These are phyloP conservation scores for Micoletzkya japonica DNA, from an alignment of 2,888 invertebrate genomes.

Conservation along the genomic window DNA sequence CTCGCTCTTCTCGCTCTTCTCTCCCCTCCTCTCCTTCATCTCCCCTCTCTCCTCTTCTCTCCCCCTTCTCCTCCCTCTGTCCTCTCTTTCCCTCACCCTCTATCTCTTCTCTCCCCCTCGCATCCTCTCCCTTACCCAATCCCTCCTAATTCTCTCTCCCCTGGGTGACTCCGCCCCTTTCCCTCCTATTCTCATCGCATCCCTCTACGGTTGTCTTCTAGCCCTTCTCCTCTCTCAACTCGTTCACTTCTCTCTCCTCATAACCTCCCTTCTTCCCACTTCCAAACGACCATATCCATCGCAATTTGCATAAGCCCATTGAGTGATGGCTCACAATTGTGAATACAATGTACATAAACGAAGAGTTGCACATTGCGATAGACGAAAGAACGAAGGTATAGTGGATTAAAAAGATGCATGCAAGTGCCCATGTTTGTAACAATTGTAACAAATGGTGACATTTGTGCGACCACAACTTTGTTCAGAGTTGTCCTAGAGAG, in stretches of 20 bases:
- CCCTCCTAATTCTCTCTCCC: conserved; percentile 13
- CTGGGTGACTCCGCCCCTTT: conserved; percentile 2
- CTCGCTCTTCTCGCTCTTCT: conserved; percentile 1
- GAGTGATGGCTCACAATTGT: not conserved
- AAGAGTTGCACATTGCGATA: conserved; percentile 5
- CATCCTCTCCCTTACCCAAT: conserved; percentile 10
- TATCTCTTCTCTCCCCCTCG: conserved; percentile 13
- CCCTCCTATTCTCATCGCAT: conserved; percentile 12
- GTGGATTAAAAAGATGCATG: not conserved
- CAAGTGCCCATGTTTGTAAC: not conserved
- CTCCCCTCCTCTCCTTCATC: not conserved
- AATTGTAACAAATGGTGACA: not conserved
- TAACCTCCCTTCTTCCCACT: conserved; percentile 8
- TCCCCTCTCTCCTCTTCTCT: conserved; percentile 12
- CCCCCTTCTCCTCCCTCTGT: conserved; percentile 8
- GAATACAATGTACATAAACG: not conserved
- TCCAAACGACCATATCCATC: conserved; percentile 2
- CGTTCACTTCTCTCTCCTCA: not conserved
- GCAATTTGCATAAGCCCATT: not conserved
- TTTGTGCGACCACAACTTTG: too few species aligned
- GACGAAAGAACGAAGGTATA: not conserved
- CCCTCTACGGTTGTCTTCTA: conserved; percentile 10
- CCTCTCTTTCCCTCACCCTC: conserved; percentile 13
- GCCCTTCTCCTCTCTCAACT: conserved; percentile 15
- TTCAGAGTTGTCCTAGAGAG: too few species aligned